Evolutionary conservation across 2,888 invertebrate genomes (phyloP), one percentile per base, ranked within the genome.

Genomic region (Capitulum mitella): DNA sequence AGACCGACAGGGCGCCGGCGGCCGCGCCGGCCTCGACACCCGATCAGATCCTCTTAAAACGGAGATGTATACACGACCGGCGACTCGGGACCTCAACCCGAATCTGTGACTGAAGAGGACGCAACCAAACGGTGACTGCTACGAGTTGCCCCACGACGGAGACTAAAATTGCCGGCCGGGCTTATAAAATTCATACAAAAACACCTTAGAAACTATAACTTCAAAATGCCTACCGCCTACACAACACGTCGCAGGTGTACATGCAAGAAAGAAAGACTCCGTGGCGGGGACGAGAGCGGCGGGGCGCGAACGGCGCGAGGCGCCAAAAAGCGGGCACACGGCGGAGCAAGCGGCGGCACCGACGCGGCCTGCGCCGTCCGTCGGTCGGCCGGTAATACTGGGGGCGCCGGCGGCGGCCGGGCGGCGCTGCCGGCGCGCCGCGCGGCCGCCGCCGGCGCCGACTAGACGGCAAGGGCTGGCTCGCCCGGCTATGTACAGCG

Each of bases 141-240:
- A 46, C 46, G 46, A 46, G 46, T 3, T 46, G 19, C 46, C 46
- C 12, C 46, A 46, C 46, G 19, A 46, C 46, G 46, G n/a, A n/a
- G n/a, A n/a, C n/a, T n/a, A 61, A 32, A 8, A 32, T 6, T 61
- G 32, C 8, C 61, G 29, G 29, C 61, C 29, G 64, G 32, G 34
- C 34, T 64, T 64, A 64, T 64, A 64, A 64, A 64, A 64, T 64
- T 64, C 64, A 64, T 37, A 37, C 64, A 64, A 64, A 61, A 64
- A 64, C 64, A 64, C 64, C 37, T 64, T 37, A 64, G 64, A 64
- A 64, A 64, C 64, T 19, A 64, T 64, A 64, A 37, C 34, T 22
- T 37, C 34, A 34, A 37, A 64, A 64, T 37, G 34, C 64, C 64
- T 64, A 64, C 64, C n/a, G 61, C 37, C 64, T 64, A 64, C 64